Conservation (phyloP, 2,888 invertebrate genomes). For the Liopterus haemorrhoidalis region DNA sequence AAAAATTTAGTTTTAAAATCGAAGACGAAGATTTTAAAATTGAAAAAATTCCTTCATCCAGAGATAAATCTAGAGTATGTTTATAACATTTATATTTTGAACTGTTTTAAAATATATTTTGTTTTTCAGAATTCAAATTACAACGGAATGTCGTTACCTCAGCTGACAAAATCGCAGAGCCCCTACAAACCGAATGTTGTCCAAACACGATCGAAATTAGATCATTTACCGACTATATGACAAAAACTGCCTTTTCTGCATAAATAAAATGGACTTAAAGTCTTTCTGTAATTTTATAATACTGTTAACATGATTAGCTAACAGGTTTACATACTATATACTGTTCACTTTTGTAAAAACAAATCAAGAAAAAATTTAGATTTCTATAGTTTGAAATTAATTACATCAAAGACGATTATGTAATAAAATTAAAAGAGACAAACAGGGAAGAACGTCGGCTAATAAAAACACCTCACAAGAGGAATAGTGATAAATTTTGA, state of each 20-base stretch:
- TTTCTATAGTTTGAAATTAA: too few species aligned
- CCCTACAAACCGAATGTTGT: conserved; percentile 50
- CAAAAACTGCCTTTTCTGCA: conserved; percentile 44
- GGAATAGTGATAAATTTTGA: too few species aligned
- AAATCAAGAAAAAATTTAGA: too few species aligned
- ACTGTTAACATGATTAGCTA: too few species aligned
- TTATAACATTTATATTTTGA: conserved; percentile 28
- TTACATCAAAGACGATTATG: too few species aligned
- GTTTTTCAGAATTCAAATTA: conserved; percentile 47
- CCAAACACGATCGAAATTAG: conserved; percentile 48
- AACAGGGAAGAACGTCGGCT: too few species aligned
- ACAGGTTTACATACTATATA: too few species aligned
- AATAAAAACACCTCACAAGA: too few species aligned
- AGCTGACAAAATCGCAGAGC: conserved; percentile 55
- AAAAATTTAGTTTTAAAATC: conserved; percentile 76
- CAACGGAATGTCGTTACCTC: conserved; percentile 60
- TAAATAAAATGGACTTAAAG: too few species aligned
- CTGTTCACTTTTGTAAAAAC: too few species aligned
- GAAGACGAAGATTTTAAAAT: conserved; percentile 63
- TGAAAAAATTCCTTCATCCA: conserved; percentile 50
- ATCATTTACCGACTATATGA: conserved; percentile 73
- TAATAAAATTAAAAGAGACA: too few species aligned
- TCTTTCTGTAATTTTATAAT: too few species aligned
- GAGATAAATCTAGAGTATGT: conserved; percentile 60
- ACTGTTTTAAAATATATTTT: conserved; percentile 24